Conservation (phyloP, 2,888 invertebrate species). For the Cyclophora punctaria region DNA sequence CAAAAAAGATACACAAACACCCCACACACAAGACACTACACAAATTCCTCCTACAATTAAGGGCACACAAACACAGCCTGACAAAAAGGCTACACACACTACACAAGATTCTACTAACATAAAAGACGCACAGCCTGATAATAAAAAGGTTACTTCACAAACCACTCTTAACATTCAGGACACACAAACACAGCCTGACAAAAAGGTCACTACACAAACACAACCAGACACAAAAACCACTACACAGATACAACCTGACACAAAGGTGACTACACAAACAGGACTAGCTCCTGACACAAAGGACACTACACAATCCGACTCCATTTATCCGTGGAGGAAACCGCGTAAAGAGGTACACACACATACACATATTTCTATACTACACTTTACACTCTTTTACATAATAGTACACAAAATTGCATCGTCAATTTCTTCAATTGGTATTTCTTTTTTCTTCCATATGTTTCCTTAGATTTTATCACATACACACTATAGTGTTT, state of each 20-base stretch:
- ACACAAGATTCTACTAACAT: background rate
- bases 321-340: conserved; percentile 37
- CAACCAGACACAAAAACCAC: background rate
- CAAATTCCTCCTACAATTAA: too few species aligned
- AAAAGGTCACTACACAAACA: conserved; percentile 1
- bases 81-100: background rate
- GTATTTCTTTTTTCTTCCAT: background rate
- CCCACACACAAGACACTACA: too few species aligned
- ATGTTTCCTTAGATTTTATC: too few species aligned
- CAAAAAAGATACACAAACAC: too few species aligned
- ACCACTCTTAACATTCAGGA: too few species aligned
- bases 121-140: too few species aligned
- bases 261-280: conserved; percentile 18
- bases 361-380: background rate
- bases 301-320: conserved; percentile 10
- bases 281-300: background rate
- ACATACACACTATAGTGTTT: too few species aligned
- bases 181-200: conserved; percentile 1
- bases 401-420: conserved; percentile 14
- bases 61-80: conserved; percentile 1
- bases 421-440: too few species aligned
- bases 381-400: background rate
- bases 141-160: too few species aligned
- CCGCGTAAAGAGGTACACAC: conserved; percentile 18
- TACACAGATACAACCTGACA: conserved; percentile 1